Percentiles rank a stretch among this genome's conserved stretches.
phyloP scores from a whole-genome alignment of 2,888 invertebrate genomes.

The Tribolium freemani region DNA sequence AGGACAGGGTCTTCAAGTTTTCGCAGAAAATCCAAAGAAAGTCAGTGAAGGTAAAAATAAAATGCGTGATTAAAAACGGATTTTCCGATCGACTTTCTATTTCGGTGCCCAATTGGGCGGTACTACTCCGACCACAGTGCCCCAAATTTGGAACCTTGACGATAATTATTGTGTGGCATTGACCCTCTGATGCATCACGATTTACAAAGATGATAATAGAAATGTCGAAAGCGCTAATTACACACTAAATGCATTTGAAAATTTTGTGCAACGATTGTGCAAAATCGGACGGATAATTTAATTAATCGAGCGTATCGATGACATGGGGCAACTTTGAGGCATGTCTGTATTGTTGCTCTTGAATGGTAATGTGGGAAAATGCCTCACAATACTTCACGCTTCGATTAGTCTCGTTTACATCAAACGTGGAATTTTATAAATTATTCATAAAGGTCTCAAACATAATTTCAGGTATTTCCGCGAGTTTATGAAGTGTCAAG shows the following conservation, averaged over 20 bases:
- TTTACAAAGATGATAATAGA: constrained; percentile 28
- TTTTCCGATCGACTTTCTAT: constrained; percentile 24
- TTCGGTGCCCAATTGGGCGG: constrained; percentile 13
- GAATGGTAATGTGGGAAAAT: constrained; percentile 29
- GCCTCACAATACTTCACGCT: constrained; percentile 1
- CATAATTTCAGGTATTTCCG: neutral
- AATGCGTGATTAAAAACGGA: neutral
- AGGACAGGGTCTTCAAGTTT: constrained; percentile 28
- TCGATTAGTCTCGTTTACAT: neutral
- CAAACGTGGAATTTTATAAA: too few species aligned
- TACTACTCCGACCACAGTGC: constrained; percentile 13
- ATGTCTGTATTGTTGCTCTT: constrained; percentile 3
- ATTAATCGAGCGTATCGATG: constrained; percentile 29
- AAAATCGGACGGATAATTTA: constrained; percentile 6
- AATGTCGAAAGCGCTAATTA: constrained; percentile 34
- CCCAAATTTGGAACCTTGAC: constrained; percentile 35
- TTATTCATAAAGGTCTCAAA: neutral
- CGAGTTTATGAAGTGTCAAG: neutral
- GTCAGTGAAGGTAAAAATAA: neutral
- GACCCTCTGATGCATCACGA: constrained; percentile 36
- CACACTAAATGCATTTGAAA: constrained; percentile 20
- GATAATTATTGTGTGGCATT: constrained; percentile 22
- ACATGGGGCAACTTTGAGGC: constrained; percentile 6
- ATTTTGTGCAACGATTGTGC: constrained; percentile 24
- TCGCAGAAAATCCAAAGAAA: constrained; percentile 7